Evolutionary conservation across 2,797 vertebrate genomes (phyloP), one percentile per base, ranked within the genome.

Genomic region (Aeoliscus strigatus): DNA sequence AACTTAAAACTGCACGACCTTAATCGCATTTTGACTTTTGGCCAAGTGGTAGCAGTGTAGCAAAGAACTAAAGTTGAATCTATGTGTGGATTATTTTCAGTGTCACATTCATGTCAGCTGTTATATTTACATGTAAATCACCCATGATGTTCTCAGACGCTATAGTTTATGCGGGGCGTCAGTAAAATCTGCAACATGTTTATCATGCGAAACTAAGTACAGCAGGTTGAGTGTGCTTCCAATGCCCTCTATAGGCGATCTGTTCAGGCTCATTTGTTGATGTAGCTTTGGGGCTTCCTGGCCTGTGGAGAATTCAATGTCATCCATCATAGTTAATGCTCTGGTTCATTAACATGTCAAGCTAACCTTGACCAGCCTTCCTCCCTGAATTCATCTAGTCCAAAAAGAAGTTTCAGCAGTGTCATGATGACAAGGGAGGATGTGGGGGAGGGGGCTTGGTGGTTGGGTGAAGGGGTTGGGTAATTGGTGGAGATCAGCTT

Each of bases 341-440:
- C 34, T 48, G 59, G 73, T 79, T 84, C 70, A 84, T 81, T 75
- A 71, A 69, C 70, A 70, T 84, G 80, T 83, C 79, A 82, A 56
- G 50, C 62, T 80, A 76, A 87, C 80, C 83, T 87, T 86, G 77
- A 82, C 68, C 60, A 73, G 70, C 54, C 45, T 51, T 59, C 56
- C 36, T 39, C 49, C 57, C 44, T 57, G 16, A 72, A 79, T 75
- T 53, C 60, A 67, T 56, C 64, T 39, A 58, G 42, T 70, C 66
- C 58, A 44, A 64, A 56, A 73, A 73, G 17, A 83, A 81, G 73
- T 77, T 83, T 63, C 61, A 79, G 52, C 61, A 54, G 75, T 81
- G 74, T 79, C 78, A 83, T 71, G 71, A 85, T 83, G 84, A 83
- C 84, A 79, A 58, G 73, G 43, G 66, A 66, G 52, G 60, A 76